A percentile compares a stretch with the other conserved stretches of the same genome.
Conservation (phyloP, 53 echinoderm and acorn worm species). For the Echinometra lucunter region DNA sequence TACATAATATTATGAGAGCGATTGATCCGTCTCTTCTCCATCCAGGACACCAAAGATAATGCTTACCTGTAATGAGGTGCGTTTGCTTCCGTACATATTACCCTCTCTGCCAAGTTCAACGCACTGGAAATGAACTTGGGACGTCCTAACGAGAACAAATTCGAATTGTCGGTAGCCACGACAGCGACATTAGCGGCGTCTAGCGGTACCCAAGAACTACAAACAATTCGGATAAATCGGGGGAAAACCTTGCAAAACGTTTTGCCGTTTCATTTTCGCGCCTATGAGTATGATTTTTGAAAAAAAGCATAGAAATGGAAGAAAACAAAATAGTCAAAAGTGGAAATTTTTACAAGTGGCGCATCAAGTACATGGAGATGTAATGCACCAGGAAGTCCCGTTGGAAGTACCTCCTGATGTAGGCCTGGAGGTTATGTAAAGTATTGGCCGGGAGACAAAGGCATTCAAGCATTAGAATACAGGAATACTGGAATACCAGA, state of each 20-base stretch:
- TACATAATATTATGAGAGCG: background rate
- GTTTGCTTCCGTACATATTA: background rate
- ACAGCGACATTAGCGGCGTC: background rate
- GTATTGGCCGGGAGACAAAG: no score
- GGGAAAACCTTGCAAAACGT: conserved; percentile 57
- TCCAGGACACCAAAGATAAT: background rate
- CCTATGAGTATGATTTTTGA: no score
- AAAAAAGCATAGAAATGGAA: background rate
- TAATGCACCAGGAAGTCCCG: no score
- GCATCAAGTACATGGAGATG: background rate
- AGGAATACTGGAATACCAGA: no score
- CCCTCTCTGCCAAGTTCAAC: conserved; percentile 34
- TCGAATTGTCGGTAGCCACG: conserved; percentile 46
- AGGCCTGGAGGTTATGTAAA: no score
- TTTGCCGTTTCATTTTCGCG: conserved; percentile 45
- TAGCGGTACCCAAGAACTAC: conserved; percentile 23
- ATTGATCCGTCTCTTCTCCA: background rate
- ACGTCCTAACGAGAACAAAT: conserved; percentile 37
- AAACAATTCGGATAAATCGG: conserved; percentile 52
- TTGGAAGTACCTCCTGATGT: no score
- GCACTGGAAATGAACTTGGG: conserved; percentile 57
- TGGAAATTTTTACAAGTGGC: background rate
- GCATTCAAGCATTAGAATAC: no score
- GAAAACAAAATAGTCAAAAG: background rate
- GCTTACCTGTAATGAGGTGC: background rate